Percentiles rank a stretch among this genome's conserved stretches.
phyloP scores from a whole-genome alignment of 1,140 invertebrate genomes.

The Bombus picipes region DNA sequence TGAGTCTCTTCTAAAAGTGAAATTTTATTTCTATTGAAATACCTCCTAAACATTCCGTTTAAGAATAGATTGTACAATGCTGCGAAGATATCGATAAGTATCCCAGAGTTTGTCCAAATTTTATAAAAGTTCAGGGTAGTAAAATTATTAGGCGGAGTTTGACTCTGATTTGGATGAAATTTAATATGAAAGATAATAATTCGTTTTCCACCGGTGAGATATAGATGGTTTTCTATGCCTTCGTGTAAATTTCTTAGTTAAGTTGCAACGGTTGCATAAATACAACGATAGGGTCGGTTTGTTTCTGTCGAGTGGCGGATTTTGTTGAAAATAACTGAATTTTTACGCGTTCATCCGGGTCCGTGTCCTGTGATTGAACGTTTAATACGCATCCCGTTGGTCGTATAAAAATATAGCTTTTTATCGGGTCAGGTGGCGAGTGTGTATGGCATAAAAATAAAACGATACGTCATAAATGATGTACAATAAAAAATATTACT shows the following conservation, averaged over 20 bases:
- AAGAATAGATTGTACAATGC: background rate
- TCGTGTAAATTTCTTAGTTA: background rate
- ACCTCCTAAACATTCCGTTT: background rate
- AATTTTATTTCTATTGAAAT: background rate
- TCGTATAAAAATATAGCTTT: background rate
- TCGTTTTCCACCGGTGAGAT: background rate
- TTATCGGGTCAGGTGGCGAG: background rate
- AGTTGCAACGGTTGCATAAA: background rate
- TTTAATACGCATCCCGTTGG: background rate
- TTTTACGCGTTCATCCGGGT: background rate
- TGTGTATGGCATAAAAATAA: slow-evolving; percentile 2
- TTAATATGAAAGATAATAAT: background rate
- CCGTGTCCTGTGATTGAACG: background rate
- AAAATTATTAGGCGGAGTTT: background rate
- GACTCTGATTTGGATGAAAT: no score
- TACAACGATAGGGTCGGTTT: background rate
- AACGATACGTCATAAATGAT: slow-evolving; percentile 15
- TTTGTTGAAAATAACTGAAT: background rate
- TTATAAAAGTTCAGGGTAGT: background rate
- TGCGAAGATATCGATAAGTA: background rate
- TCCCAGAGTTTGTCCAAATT: background rate
- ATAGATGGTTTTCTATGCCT: background rate
- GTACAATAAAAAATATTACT: slow-evolving; percentile 10
- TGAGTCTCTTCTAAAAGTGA: background rate
- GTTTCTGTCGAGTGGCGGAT: background rate